Base-by-base conservation (phyloP, 2,797 vertebrate species). In the Aulostomus chinensis region DNA sequence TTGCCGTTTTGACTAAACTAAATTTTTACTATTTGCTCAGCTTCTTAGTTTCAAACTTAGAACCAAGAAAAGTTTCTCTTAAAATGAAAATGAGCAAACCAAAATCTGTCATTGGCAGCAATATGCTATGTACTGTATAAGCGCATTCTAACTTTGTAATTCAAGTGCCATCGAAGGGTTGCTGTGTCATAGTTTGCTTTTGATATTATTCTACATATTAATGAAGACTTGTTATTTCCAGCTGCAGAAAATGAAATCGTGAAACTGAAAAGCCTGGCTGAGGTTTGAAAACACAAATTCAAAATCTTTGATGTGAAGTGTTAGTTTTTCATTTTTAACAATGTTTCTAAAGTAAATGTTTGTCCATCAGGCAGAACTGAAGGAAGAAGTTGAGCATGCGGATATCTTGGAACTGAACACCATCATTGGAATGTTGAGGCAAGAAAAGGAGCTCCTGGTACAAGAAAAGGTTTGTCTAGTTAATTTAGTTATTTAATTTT, bases 191-290 rank as follows among this genome's bases (percentile, higher is more conserved):
- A 8, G 49, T 37, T n/a, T 9, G 34, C 1, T 13, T 10, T 38
- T 1, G 14, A 34, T 34, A 2, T 15, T 13, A 15, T 15, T 9
- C 16, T 45, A 0, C 6, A 28, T 61, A 11, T 50, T 36, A 28
- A 52, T 56, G 7, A 15, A 51, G 28, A 3, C 13, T 13, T 79
- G 2, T 58, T 36, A 55, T 76, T 89, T 92, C 25, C 66, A 97
- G 95, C 80, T 73, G 92, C 94, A 53, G 92, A 94, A 84, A 91
- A 88, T 54, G 93, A 98, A 89, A 84, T 93, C 10, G 74, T 83
- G 83, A 92, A 86, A 78, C 76, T 96, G 50, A 93, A 84, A 64
- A 88, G 34, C 76, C 64, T 88, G 67, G 59, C 78, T 62, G 90
- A 92, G 90, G 96, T 94, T n/a, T n/a, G n/a, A n/a, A n/a, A n/a